Percentiles rank a stretch among this genome's conserved stretches.
phyloP scores from a whole-genome alignment of 2,888 invertebrate species.

The Melieria crassipennis region DNA sequence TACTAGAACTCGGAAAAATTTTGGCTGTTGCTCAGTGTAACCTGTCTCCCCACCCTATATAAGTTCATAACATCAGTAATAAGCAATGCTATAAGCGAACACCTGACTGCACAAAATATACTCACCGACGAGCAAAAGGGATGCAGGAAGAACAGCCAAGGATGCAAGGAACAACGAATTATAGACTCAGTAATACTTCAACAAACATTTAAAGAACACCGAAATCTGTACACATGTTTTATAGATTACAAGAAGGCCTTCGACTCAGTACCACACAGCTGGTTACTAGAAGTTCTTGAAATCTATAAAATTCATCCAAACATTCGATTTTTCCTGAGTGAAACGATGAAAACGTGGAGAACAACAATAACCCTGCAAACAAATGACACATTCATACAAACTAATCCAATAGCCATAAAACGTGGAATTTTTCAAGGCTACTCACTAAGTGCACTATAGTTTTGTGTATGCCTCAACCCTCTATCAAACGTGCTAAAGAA shows the following conservation, averaged over 20 bases:
- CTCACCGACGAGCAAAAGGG: neutral
- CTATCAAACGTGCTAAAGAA: slow-evolving; percentile 5
- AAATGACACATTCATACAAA: neutral
- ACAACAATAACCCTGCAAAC: neutral
- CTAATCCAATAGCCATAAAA: slow-evolving; percentile 1
- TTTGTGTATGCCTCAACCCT: neutral
- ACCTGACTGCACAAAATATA: slow-evolving; percentile 2
- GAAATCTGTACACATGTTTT: neutral
- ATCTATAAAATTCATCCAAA: too few relatives aligned
- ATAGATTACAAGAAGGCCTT: too few relatives aligned
- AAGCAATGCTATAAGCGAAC: slow-evolving; percentile 1
- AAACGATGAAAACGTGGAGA: neutral
- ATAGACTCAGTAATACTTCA: neutral
- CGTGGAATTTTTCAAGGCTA: neutral
- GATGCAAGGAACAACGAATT: too few relatives aligned
- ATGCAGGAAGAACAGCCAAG: too few relatives aligned
- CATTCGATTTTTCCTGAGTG: neutral
- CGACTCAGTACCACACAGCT: too few relatives aligned
- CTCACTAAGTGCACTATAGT: neutral
- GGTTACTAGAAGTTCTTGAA: too few relatives aligned
- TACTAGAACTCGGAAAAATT: too few relatives aligned
- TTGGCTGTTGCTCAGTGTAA: too few relatives aligned
- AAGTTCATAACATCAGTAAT: neutral
- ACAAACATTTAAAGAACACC: neutral
- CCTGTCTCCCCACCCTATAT: slow-evolving; percentile 12